These are phyloP conservation scores for Dusona sp. DNA, from an alignment of 2,888 invertebrate species.

Conservation along the genomic window DNA sequence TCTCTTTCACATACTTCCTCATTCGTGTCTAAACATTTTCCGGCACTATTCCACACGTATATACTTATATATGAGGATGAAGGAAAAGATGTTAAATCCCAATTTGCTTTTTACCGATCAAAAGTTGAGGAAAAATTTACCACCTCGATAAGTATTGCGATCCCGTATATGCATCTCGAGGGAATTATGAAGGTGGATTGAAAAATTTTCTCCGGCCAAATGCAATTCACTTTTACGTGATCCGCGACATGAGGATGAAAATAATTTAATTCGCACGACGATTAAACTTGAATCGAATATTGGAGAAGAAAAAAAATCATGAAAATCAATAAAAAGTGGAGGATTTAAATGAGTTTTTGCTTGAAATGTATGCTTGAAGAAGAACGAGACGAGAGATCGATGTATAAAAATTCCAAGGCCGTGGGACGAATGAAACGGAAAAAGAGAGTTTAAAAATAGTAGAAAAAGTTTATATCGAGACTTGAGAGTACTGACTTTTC, in stretches of 20 bases:
- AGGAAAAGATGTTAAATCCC: slow-evolving; percentile 27
- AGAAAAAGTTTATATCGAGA: slow-evolving; percentile 9
- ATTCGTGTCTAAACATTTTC: slow-evolving; percentile 58
- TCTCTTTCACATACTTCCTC: slow-evolving; percentile 52
- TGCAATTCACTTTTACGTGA: slow-evolving; percentile 14
- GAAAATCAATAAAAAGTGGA: slow-evolving; percentile 14
- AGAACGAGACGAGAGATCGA: not conserved
- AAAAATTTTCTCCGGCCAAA: slow-evolving; percentile 9
- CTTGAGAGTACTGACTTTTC: slow-evolving; percentile 19
- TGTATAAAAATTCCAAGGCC: slow-evolving; percentile 24
- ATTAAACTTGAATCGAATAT: not conserved
- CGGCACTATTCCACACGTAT: slow-evolving; percentile 12
- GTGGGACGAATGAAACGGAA: not conserved
- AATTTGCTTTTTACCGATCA: slow-evolving; percentile 51
- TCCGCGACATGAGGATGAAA: not conserved
- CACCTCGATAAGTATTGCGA: slow-evolving; percentile 49
- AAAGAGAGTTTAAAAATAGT: slow-evolving; percentile 36
- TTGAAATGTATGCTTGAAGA: not conserved
- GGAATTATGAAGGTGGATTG: slow-evolving; percentile 32
- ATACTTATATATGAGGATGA: not conserved
- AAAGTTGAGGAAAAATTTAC: slow-evolving; percentile 26
- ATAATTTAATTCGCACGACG: not conserved
- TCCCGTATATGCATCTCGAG: slow-evolving; percentile 7
- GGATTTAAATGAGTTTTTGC: not conserved
- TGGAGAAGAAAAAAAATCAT: slow-evolving; percentile 27